Evolutionary conservation across 64 coral and sea anemone genomes (phyloP), one percentile per base, ranked within the genome.

Genomic region (Montipora cactus): DNA sequence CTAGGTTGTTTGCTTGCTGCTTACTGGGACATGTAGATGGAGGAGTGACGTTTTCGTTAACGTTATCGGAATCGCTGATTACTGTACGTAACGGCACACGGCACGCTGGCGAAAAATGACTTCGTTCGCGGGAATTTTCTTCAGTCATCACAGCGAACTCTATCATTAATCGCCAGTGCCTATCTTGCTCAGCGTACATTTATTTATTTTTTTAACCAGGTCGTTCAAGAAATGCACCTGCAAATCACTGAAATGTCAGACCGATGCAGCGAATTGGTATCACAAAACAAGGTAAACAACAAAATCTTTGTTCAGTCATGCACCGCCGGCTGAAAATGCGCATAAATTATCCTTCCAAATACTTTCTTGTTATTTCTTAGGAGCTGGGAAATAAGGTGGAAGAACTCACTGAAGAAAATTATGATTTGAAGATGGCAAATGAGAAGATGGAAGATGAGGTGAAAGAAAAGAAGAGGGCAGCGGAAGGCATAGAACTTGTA

Each of bases 401-500:
- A 51, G 81, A 88, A 28, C 76, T 98, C 5, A 96, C 74, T 19
- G 92, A 98, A 53, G 81, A 98, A 22, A 89, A 83, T 73, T 61
- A 13, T 50, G 81, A 98, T 77, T 15, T 94, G 4, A 80, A 68
- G 55, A 49, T 72, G 59, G 71, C 71, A 44, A 94, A 83, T n/a
- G 94, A 98, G 78, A 94, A 95, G 59, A 69, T 95, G 44, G 94
- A 91, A 72, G 94, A 96, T 81, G 94, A 98, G 16, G 9, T 98
- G 44, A 95, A 91, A 64, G 94, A 95, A 59, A 95, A 92, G 44
- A 78, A 98, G 64, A 89, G 97, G 49, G 55, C 87, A 23, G 79
- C 80, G 19, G 97, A 98, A 79, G 92, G 94, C 4, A 89, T 91
- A 47, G 93, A 98, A 88, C 91, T 98, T 45, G 97, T 98, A 79